These are phyloP conservation scores for Chamaea fasciata DNA, from an alignment of 2,113 vertebrate species.

Conservation along the genomic window DNA sequence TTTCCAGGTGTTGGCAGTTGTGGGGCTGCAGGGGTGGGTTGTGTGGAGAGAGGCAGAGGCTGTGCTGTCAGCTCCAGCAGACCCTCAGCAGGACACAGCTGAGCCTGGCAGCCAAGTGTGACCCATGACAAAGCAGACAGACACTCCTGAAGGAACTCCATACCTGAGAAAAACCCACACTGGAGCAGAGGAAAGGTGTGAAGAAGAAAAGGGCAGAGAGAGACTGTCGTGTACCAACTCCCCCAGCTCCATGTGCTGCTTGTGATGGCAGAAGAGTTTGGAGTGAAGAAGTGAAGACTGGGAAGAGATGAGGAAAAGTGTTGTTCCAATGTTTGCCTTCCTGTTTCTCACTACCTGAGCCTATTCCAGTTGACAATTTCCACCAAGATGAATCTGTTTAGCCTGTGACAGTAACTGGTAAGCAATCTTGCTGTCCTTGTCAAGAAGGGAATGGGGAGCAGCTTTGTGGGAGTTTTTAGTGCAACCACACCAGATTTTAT, in stretches of 20 bases:
- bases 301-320: neutral
- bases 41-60: neutral
- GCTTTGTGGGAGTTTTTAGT: neutral
- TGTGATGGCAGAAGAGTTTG: fast-evolving
- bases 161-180: neutral
- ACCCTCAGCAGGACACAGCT: neutral
- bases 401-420: neutral
- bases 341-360: neutral
- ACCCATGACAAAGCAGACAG: neutral
- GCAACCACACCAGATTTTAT: neutral
- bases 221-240: neutral
- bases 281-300: neutral
- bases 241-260: fast-evolving
- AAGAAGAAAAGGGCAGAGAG: neutral
- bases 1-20: neutral
- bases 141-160: neutral
- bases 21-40: neutral
- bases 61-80: fast-evolving
- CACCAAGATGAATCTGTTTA: neutral
- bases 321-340: neutral
- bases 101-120: neutral
- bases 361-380: neutral
- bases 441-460: neutral
- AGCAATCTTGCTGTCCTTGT: neutral
- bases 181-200: neutral